These are phyloP conservation scores for Drosophila sturtevanti DNA, from an alignment of 1,140 invertebrate species.

Conservation along the genomic window DNA sequence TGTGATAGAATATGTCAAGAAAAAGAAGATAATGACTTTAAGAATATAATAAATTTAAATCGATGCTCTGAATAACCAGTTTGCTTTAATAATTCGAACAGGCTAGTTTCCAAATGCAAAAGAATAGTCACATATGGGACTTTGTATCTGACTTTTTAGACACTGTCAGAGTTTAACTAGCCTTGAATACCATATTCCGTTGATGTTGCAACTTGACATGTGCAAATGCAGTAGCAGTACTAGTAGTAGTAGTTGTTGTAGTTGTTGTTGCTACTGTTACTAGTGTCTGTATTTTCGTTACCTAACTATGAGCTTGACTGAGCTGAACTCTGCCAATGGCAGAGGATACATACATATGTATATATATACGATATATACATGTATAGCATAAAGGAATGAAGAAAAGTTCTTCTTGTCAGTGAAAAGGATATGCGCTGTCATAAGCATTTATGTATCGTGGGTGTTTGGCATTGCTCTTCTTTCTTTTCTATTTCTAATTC, in stretches of 20 bases:
- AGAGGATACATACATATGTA: background rate
- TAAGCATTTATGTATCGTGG: conserved; percentile 53
- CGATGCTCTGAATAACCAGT: no score
- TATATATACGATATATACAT: no score
- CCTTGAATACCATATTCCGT: background rate
- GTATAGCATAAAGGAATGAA: background rate
- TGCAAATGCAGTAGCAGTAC: conserved; percentile 42
- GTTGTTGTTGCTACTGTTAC: conserved; percentile 10
- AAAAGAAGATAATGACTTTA: no score
- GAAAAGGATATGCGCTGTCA: conserved; percentile 68
- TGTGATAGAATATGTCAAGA: no score
- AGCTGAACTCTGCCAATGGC: conserved; percentile 5
- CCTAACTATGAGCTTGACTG: conserved; percentile 32
- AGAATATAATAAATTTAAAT: no score
- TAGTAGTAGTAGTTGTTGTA: background rate
- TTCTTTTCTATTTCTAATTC: background rate
- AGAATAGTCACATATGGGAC: no score
- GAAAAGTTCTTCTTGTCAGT: conserved; percentile 65
- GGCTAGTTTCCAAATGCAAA: no score
- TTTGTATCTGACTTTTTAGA: no score
- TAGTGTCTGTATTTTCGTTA: conserved; percentile 36
- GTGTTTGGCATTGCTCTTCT: conserved; percentile 53
- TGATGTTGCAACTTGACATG: conserved; percentile 44
- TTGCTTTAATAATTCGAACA: no score
- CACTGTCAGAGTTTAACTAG: no score